Base-by-base conservation (phyloP, 2,113 vertebrate species). In the Chloropsis hardwickii region DNA sequence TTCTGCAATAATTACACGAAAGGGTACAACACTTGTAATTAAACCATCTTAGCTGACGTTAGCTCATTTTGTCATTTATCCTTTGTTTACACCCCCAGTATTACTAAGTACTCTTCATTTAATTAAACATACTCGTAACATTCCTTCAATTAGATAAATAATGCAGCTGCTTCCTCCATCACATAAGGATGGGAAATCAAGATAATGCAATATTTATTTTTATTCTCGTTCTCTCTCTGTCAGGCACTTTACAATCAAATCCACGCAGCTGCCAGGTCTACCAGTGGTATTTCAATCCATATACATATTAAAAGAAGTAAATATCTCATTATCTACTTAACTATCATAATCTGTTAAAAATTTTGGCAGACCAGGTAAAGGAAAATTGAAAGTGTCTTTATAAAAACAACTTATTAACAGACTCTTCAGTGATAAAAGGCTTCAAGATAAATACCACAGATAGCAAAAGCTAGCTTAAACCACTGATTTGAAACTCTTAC, bases 401-500 rank as follows among this genome's bases (percentile, higher is more conserved):
- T 70, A 61, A 96, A 94, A 95, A 97, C 39, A 53, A 66, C 76
- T 92, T 92, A 86, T 92, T 95, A 95, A 60, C n/a, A 90, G 93
- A 86, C 53, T 83, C 79, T 35, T 57, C 53, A 37, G 50, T 81
- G 82, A 82, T 91, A 57, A 95, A 96, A 95, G 44, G 56, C 79
- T 96, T 92, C 82, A 88, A 94, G 95, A 95, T 92, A 96, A 96
- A 97, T 92, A 94, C 45, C 78, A 33, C 4, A 82, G 96, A 96
- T 88, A 95, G 82, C 14, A 87, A 90, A 96, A 96, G 51, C 67
- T 89, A 77, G 48, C 56, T 85, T 61, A 77, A 61, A 29, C 23
- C 27, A 47, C 89, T 51, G 61, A 90, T 92, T 88, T 39, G 60
- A 91, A 86, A 87, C 67, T 77, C 45, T 53, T 86, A 14, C n/a